Evolutionary conservation across 2,797 vertebrate species (phyloP).

Genomic region (Taeniopygia guttata): DNA sequence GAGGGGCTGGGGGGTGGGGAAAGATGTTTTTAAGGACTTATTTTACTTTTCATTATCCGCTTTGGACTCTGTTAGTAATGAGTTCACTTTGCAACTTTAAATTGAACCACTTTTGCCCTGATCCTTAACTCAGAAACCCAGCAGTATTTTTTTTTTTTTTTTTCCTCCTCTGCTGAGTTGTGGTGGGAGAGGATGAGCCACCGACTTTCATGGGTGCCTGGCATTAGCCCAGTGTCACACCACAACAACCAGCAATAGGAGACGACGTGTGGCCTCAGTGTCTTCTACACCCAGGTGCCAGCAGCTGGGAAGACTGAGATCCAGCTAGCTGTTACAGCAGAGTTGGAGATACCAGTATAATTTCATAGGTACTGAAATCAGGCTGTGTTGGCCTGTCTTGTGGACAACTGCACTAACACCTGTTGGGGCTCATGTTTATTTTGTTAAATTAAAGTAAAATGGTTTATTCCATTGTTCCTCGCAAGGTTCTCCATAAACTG

Average conservation of each 20-base stretch:
- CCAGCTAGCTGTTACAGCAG: background rate
- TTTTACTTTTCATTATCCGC: background rate
- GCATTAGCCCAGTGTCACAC: background rate
- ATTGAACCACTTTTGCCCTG: too few species aligned
- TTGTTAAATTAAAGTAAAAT: too few species aligned
- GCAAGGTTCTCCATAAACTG: too few species aligned
- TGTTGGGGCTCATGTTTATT: too few species aligned
- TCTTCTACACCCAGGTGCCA: fast-evolving
- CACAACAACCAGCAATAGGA: background rate
- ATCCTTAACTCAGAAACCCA: background rate
- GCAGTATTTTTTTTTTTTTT: background rate
- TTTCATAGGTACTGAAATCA: background rate
- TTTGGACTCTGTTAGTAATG: background rate
- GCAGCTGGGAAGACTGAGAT: background rate
- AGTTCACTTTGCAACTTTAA: background rate
- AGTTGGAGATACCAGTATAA: background rate
- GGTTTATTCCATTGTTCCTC: too few species aligned
- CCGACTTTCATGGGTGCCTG: too few species aligned
- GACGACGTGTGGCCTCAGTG: background rate
- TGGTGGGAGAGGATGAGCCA: background rate
- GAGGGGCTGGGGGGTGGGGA: fast-evolving
- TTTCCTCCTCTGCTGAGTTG: background rate
- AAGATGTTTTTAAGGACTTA: background rate
- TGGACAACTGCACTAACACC: background rate
- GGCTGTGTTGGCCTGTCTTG: background rate